Percentiles rank a stretch among this genome's conserved stretches.
These are phyloP conservation scores for Dendroctonus ponderosae DNA, from an alignment of 1,140 invertebrate genomes.

Conservation along the genomic window DNA sequence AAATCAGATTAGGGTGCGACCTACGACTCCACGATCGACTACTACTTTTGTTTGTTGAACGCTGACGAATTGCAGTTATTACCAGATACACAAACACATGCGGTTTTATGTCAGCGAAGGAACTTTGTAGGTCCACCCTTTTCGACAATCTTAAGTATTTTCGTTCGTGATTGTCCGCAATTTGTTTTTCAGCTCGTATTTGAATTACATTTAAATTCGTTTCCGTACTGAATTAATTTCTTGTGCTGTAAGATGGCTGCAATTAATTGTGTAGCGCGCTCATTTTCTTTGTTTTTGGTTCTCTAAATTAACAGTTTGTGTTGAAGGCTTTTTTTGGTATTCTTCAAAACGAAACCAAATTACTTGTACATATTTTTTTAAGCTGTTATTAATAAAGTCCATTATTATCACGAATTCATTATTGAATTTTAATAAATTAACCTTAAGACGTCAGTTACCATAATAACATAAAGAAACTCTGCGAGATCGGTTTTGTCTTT, in stretches of 20 bases:
- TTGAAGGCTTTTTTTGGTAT: too few species aligned
- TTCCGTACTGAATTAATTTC: slow-evolving; percentile 7
- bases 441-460: too few species aligned
- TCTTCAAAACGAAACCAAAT: too few species aligned
- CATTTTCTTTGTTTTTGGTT: background rate
- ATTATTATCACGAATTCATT: too few species aligned
- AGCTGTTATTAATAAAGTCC: too few species aligned
- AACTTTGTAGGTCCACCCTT: slow-evolving; percentile 1
- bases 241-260: background rate
- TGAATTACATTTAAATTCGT: background rate
- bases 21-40: slow-evolving; percentile 43
- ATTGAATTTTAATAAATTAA: too few species aligned
- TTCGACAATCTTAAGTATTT: slow-evolving; percentile 34
- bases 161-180: slow-evolving; percentile 5
- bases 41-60: slow-evolving; percentile 41
- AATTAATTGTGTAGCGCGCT: slow-evolving; percentile 2
- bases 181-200: background rate
- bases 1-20: slow-evolving; percentile 49
- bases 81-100: slow-evolving; percentile 42
- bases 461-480: too few species aligned
- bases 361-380: too few species aligned
- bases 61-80: slow-evolving; percentile 42
- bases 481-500: too few species aligned
- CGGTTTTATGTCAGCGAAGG: slow-evolving; percentile 10
- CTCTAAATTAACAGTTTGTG: too few species aligned